Conservation (phyloP, 2,888 invertebrate species). For the Eilema caniola region DNA sequence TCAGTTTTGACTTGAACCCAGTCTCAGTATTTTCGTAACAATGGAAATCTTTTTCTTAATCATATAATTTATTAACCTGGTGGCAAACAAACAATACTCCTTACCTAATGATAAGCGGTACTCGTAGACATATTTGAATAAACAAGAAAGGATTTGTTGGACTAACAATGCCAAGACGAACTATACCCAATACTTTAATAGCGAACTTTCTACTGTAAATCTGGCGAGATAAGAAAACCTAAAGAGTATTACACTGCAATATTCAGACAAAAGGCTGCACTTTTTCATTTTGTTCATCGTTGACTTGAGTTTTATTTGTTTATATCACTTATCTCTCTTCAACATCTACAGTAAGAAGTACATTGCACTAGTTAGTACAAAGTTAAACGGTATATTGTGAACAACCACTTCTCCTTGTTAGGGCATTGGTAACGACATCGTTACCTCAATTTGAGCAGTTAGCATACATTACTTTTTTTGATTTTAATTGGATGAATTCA, state of each 20-base stretch:
- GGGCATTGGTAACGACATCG: slow-evolving; percentile 78
- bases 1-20: too few relatives aligned
- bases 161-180: not conserved
- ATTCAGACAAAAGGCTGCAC: not conserved
- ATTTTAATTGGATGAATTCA: slow-evolving; percentile 71
- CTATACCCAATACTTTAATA: too few relatives aligned
- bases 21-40: too few relatives aligned
- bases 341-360: not conserved
- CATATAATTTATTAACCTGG: too few relatives aligned
- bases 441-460: slow-evolving; percentile 77
- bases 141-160: not conserved
- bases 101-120: not conserved
- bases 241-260: not conserved
- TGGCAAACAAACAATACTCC: too few relatives aligned
- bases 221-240: not conserved
- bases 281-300: not conserved
- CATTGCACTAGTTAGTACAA: slow-evolving; percentile 64
- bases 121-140: not conserved
- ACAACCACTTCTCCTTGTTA: slow-evolving; percentile 72
- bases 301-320: not conserved
- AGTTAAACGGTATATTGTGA: slow-evolving; percentile 68
- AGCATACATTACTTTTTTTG: slow-evolving; percentile 68
- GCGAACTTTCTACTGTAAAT: not conserved
- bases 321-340: not conserved
- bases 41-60: too few relatives aligned